These are phyloP conservation scores for Metridium senile DNA, from an alignment of 92 coral and sea anemone genomes.

Conservation along the genomic window DNA sequence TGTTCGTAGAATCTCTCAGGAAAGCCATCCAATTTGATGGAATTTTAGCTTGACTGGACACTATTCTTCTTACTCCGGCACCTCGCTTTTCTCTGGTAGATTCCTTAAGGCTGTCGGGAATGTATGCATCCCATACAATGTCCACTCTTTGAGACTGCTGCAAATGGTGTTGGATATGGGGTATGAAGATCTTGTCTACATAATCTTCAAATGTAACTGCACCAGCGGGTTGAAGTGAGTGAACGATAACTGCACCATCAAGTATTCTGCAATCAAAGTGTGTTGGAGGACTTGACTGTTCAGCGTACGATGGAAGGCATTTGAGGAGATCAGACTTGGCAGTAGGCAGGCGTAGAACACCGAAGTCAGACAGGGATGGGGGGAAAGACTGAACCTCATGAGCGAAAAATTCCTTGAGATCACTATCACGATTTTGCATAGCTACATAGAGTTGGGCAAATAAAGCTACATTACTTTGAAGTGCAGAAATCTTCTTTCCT, in stretches of 20 bases:
- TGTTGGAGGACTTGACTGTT: background rate
- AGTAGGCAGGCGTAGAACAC: too few relatives aligned
- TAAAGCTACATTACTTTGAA: too few relatives aligned
- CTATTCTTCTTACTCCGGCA: constrained; percentile 60
- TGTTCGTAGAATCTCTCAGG: constrained; percentile 30
- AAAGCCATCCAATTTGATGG: constrained; percentile 32
- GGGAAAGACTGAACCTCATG: too few relatives aligned
- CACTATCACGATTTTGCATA: too few relatives aligned
- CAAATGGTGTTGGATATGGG: constrained; percentile 50
- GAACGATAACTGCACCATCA: constrained; percentile 65
- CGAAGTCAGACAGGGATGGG: too few relatives aligned
- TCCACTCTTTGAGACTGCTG: constrained; percentile 53
- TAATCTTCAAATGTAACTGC: constrained; percentile 59
- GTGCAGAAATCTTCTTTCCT: too few relatives aligned
- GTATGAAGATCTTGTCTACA: constrained; percentile 35
- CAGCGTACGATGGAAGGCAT: constrained; percentile 31
- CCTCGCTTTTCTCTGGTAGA: constrained; percentile 59
- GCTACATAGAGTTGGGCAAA: too few relatives aligned
- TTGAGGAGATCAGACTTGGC: constrained; percentile 55
- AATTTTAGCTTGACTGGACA: constrained; percentile 24
- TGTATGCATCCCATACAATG: constrained; percentile 58
- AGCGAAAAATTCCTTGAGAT: too few relatives aligned
- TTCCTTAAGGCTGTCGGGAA: constrained; percentile 47
- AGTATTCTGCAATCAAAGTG: constrained; percentile 36
- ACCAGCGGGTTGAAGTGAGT: constrained; percentile 35